Conservation (phyloP, 2,888 invertebrate species). For the Norana najaformis region DNA sequence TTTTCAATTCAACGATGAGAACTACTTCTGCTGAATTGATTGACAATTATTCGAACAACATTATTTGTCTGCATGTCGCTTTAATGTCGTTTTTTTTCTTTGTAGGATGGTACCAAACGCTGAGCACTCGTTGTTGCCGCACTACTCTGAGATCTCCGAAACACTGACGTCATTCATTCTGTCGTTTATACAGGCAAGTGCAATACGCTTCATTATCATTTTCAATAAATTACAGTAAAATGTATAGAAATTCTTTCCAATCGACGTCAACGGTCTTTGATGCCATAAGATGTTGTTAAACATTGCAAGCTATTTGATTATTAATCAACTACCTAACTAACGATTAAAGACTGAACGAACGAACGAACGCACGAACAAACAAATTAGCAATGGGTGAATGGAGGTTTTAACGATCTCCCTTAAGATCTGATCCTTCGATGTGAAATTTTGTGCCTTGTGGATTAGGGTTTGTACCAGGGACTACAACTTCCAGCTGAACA, state of each 20-base stretch:
- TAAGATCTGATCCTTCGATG: neutral
- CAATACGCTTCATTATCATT: neutral
- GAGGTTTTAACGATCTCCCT: neutral
- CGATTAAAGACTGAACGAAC: neutral
- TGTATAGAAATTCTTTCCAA: too few species aligned
- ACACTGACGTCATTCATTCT: neutral
- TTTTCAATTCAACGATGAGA: neutral
- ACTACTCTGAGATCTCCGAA: constrained; percentile 19
- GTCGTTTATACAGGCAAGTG: constrained; percentile 3
- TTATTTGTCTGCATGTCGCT: neutral
- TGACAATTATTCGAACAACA: neutral
- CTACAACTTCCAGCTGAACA: too few species aligned
- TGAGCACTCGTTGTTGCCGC: constrained; percentile 24
- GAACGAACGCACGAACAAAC: neutral
- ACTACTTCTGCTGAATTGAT: too few species aligned
- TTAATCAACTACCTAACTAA: neutral
- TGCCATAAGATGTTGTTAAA: too few species aligned
- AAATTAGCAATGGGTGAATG: neutral
- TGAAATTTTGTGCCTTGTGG: neutral
- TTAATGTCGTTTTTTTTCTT: neutral
- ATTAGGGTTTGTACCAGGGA: neutral
- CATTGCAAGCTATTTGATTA: too few species aligned
- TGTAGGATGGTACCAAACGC: constrained; percentile 31
- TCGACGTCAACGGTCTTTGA: too few species aligned
- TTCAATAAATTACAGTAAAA: too few species aligned